These are phyloP conservation scores for Gibbula magus DNA, from an alignment of 2,888 invertebrate genomes.

Conservation along the genomic window DNA sequence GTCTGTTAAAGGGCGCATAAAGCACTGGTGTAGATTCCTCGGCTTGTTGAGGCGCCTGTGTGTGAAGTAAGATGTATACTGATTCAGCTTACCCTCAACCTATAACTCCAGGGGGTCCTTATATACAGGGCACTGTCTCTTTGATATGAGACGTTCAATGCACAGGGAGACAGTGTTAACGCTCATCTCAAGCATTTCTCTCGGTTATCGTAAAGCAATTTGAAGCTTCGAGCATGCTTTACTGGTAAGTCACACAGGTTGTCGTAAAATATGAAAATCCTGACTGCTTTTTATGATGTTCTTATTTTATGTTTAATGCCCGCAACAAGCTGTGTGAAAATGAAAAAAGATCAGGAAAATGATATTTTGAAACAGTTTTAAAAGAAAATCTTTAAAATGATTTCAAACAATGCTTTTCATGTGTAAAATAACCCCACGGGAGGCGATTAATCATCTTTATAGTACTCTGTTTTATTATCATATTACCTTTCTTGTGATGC, in stretches of 20 bases:
- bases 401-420: no score
- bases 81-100: background rate
- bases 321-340: background rate
- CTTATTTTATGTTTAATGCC: background rate
- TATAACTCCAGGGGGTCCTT: background rate
- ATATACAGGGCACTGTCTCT: background rate
- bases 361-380: constrained; percentile 7
- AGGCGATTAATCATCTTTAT: no score
- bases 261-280: constrained; percentile 12
- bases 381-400: background rate
- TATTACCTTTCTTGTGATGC: no score
- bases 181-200: background rate
- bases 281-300: background rate
- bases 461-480: no score
- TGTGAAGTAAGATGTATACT: background rate
- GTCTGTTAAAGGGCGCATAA: constrained; percentile 1
- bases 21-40: background rate
- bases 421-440: no score
- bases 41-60: background rate
- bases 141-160: background rate
- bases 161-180: background rate
- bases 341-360: background rate
- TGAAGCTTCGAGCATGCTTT: background rate
- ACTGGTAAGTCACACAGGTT: background rate
- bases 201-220: constrained; percentile 2